Evolutionary conservation across 2,113 vertebrate genomes (phyloP).

Genomic region (Stegastes partitus): DNA sequence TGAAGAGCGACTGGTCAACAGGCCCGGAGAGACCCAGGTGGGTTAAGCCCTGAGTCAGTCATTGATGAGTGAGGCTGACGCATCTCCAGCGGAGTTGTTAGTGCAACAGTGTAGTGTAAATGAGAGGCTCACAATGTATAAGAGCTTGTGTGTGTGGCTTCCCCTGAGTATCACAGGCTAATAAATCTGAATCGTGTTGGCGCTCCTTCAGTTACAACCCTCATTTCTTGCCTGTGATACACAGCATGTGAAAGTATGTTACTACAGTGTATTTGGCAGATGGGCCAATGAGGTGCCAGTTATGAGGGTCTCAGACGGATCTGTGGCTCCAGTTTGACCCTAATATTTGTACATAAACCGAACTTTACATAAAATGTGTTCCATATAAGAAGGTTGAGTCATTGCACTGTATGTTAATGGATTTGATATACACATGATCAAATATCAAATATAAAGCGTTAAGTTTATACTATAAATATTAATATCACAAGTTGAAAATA

Average conservation of each 20-base stretch:
- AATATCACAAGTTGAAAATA: too few species aligned
- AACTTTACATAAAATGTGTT: neutral
- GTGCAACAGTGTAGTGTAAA: slow-evolving; percentile 8
- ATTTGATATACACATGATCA: too few species aligned
- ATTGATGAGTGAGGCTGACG: slow-evolving; percentile 80
- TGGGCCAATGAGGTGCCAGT: slow-evolving; percentile 7
- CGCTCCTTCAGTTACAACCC: slow-evolving; percentile 34
- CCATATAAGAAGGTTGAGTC: neutral
- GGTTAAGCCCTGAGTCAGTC: slow-evolving; percentile 89
- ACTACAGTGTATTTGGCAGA: slow-evolving; percentile 19
- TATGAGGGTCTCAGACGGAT: neutral
- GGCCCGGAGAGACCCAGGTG: slow-evolving; percentile 90
- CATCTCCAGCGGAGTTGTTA: slow-evolving; percentile 57
- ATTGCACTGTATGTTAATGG: neutral
- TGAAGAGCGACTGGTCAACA: slow-evolving; percentile 93
- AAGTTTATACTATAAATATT: too few species aligned
- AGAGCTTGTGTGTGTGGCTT: slow-evolving; percentile 21
- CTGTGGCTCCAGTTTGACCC: slow-evolving; percentile 1
- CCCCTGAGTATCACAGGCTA: slow-evolving; percentile 38
- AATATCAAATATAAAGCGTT: too few species aligned
- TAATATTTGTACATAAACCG: neutral
- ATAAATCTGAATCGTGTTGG: slow-evolving; percentile 57
- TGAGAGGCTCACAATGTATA: slow-evolving; percentile 19
- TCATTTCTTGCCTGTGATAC: slow-evolving; percentile 11
- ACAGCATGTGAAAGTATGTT: slow-evolving; percentile 29